Percentiles rank a stretch among this genome's conserved stretches.
These are phyloP conservation scores for Drosophila busckii DNA, from an alignment of 1,140 invertebrate genomes.

Conservation along the genomic window DNA sequence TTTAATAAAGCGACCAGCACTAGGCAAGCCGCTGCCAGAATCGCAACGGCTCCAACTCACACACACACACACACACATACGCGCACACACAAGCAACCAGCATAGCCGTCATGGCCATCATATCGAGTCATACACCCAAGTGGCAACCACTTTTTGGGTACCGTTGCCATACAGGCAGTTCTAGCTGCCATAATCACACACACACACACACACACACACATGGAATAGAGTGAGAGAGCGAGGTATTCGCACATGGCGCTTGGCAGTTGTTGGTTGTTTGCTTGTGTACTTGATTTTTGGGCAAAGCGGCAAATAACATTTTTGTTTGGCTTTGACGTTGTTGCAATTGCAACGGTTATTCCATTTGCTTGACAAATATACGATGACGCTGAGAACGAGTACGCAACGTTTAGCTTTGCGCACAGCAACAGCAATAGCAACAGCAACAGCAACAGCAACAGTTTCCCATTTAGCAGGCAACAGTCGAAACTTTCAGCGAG, in stretches of 20 bases:
- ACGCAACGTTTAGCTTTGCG: slow-evolving; percentile 2
- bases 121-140: slow-evolving; percentile 1
- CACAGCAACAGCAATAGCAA: slow-evolving; percentile 4
- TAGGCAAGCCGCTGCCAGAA: slow-evolving; percentile 32
- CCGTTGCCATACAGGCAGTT: no score
- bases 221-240: no score
- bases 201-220: slow-evolving; percentile 6
- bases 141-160: slow-evolving; percentile 33
- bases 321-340: slow-evolving; percentile 75
- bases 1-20: slow-evolving; percentile 76
- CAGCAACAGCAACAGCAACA: not conserved
- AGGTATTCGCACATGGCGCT: no score
- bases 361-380: slow-evolving; percentile 76
- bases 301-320: slow-evolving; percentile 76
- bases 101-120: slow-evolving; percentile 10
- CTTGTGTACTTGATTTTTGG: slow-evolving; percentile 75
- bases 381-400: slow-evolving; percentile 34
- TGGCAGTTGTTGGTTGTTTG: slow-evolving; percentile 43
- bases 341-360: slow-evolving; percentile 75
- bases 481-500: slow-evolving; percentile 54
- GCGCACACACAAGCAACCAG: not conserved
- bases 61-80: not conserved
- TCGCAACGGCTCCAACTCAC: no score
- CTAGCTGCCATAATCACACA: slow-evolving; percentile 20
- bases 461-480: not conserved